Percentiles rank a stretch among this genome's conserved stretches.
Conservation (phyloP, 2,888 invertebrate species). For the Matsumyia berberina region DNA sequence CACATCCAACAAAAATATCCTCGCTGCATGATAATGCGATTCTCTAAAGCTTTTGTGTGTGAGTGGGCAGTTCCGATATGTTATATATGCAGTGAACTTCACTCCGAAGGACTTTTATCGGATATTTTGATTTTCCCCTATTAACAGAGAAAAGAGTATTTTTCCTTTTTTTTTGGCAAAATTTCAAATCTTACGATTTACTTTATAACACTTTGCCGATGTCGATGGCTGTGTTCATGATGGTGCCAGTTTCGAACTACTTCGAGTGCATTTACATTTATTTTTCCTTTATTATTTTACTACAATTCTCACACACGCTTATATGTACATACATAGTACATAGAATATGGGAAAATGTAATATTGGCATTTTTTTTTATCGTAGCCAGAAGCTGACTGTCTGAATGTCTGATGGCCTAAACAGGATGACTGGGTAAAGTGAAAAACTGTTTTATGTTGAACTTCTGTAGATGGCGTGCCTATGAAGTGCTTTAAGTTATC, state of each 20-base stretch:
- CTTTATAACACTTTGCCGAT: conserved; percentile 66
- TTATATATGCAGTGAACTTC: conserved; percentile 46
- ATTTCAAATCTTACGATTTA: conserved; percentile 64
- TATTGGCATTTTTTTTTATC: conserved; percentile 7
- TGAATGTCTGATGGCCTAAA: too few species aligned
- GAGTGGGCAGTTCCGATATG: conserved; percentile 57
- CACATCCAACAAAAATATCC: conserved; percentile 45
- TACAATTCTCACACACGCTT: conserved; percentile 1
- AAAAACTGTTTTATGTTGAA: too few species aligned
- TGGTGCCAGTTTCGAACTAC: conserved; percentile 24
- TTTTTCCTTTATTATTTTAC: conserved; percentile 3
- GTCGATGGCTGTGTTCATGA: neutral
- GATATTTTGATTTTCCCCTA: conserved; percentile 50
- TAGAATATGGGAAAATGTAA: conserved; percentile 21
- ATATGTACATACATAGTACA: too few species aligned
- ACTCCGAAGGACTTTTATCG: conserved; percentile 56
- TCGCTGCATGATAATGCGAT: conserved; percentile 68
- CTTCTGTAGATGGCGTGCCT: too few species aligned
- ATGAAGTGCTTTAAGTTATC: too few species aligned
- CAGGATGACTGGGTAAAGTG: too few species aligned
- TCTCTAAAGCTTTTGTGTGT: conserved; percentile 24
- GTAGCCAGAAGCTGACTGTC: neutral
- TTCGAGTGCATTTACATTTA: conserved; percentile 11
- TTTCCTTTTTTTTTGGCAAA: conserved; percentile 57
- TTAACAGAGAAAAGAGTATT: neutral